A percentile compares a stretch with the other conserved stretches of the same genome.
Conservation (phyloP, 2,888 invertebrate genomes). For the Eupithecia exiguata region DNA sequence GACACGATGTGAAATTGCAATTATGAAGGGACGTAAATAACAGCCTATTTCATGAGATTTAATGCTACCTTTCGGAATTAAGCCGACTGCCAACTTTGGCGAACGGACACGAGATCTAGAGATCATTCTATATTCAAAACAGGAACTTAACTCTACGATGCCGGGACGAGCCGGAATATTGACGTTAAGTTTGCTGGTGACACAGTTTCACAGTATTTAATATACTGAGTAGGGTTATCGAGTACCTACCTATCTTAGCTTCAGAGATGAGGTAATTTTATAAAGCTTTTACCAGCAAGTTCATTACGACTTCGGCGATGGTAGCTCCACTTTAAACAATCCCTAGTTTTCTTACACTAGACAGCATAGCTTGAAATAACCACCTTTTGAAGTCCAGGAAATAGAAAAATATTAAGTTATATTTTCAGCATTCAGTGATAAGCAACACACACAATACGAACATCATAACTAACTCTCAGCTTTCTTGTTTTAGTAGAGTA, state of each 20-base stretch:
- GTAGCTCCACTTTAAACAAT: too few relatives aligned
- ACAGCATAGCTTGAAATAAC: neutral
- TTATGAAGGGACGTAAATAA: constrained; percentile 52
- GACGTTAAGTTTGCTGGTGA: neutral
- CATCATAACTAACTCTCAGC: too few relatives aligned
- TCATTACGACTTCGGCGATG: too few relatives aligned
- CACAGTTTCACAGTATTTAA: neutral
- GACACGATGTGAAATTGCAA: constrained; percentile 54
- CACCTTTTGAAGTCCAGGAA: neutral
- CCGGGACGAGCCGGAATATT: neutral
- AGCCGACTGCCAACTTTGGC: neutral
- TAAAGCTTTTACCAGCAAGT: too few relatives aligned
- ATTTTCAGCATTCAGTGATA: neutral
- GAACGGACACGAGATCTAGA: neutral
- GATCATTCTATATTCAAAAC: neutral
- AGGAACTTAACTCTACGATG: neutral
- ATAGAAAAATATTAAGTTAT: neutral
- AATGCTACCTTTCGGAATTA: constrained; percentile 49
- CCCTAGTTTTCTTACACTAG: neutral
- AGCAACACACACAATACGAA: neutral
- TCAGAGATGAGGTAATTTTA: neutral
- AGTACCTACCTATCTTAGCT: neutral
- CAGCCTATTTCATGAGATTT: constrained; percentile 49
- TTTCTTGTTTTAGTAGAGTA: neutral
- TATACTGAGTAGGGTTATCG: neutral